phyloP scores from a whole-genome alignment of 2,113 vertebrate species.

The Trogon melanurus region DNA sequence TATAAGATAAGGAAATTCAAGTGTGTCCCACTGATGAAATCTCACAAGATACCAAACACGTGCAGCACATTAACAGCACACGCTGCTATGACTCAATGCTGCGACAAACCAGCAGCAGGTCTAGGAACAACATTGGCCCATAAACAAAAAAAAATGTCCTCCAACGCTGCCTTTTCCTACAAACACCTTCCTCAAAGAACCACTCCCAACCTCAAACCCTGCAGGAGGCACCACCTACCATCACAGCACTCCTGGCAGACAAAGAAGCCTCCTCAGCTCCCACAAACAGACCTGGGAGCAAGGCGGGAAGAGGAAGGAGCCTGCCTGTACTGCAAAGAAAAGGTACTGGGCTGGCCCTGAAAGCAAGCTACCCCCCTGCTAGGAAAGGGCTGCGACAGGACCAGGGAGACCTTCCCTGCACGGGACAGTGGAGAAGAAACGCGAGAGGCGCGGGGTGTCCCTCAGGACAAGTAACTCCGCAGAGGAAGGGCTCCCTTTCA shows the following conservation, averaged over 20 bases:
- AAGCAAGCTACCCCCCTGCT: accelerated
- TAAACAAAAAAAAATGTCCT: neutral
- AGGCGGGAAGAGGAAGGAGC: accelerated
- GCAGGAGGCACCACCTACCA: neutral
- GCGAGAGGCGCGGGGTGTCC: accelerated
- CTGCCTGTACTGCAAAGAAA: too few relatives aligned
- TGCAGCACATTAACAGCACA: neutral
- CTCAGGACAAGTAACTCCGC: accelerated
- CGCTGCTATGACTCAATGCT: neutral
- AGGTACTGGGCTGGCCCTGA: neutral
- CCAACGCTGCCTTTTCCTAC: accelerated
- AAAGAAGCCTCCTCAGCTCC: accelerated
- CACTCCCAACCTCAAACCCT: neutral
- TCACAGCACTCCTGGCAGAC: accelerated
- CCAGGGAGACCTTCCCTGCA: too few relatives aligned
- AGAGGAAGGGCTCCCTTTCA: accelerated
- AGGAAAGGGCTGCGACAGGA: accelerated
- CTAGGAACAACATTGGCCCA: neutral
- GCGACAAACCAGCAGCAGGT: neutral
- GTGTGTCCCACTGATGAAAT: neutral
- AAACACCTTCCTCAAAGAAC: too few relatives aligned
- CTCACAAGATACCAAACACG: neutral
- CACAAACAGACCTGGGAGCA: accelerated
- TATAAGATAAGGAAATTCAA: neutral
- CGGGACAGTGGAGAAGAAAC: accelerated